Evolutionary conservation across 2,113 vertebrate species (phyloP).

Genomic region (Myocastor coypus): DNA sequence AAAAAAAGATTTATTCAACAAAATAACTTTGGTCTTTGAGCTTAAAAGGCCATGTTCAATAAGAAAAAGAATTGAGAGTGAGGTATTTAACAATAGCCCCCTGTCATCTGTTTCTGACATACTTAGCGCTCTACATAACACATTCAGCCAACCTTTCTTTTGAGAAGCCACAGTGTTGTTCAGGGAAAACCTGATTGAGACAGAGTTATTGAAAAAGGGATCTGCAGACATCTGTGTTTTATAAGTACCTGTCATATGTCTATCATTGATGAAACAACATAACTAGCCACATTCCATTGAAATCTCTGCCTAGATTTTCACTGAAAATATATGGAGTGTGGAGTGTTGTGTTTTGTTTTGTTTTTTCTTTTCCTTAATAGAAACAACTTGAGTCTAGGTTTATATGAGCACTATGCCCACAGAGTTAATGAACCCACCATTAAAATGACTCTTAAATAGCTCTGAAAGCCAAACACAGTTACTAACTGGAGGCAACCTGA

Average conservation of each 20-base stretch:
- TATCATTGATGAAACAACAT: slow-evolving; percentile 33
- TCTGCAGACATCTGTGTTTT: slow-evolving; percentile 38
- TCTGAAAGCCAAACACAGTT: background rate
- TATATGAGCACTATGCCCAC: background rate
- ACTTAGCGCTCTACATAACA: no score
- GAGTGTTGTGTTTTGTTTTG: no score
- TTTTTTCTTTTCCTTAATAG: background rate
- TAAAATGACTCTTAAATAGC: background rate
- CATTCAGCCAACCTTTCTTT: background rate
- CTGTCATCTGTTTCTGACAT: background rate
- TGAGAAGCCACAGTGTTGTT: background rate
- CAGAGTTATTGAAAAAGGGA: background rate
- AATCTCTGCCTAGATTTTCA: background rate
- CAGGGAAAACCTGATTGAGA: background rate
- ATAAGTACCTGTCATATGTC: background rate
- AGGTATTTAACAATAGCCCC: background rate
- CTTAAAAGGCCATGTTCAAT: background rate
- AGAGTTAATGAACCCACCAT: background rate
- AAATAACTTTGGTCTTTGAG: slow-evolving; percentile 14
- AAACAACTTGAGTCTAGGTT: background rate
- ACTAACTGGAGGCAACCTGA: background rate
- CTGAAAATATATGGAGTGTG: background rate
- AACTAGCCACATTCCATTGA: background rate
- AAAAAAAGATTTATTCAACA: slow-evolving; percentile 1
- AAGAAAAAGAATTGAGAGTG: background rate